Evolutionary conservation across 2,113 vertebrate species (phyloP), one percentile per base, ranked within the genome.

Genomic region (Heterochromis multidens): DNA sequence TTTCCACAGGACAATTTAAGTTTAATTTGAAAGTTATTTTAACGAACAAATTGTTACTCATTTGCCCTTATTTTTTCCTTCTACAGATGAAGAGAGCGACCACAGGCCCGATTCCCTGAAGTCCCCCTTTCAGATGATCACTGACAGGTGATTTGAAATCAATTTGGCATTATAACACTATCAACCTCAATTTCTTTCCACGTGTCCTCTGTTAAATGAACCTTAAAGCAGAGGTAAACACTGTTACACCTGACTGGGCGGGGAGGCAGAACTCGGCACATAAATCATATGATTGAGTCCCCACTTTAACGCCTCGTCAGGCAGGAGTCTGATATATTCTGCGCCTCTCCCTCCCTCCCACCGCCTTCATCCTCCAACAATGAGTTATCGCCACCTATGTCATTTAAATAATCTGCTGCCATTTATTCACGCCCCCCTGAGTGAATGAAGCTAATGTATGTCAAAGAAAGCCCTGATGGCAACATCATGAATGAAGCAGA

Each of bases 61-160:
- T 19, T 67, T 62, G 5, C 3, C 29, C 6, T 23, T 25, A 31
- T 82, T 37, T 31, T 70, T 61, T 33, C 52, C 85, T 83, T 40
- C 72, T 61, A n/a, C 95, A 99, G 98, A 98, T 89, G 97, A 97
- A 94, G 97, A 98, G 94, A 97, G 96, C 57, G 88, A 96, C 93
- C 96, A 97, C 92, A 97, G 97, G 93, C 96, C 96, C 1, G 97
- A 97, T 7, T 97, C 98, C 67, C 97, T 97, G 85, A 98, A 98
- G 94, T 96, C 98, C 19, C 94, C 97, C 29, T 99, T 99, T 94
- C 98, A 97, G 94, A 95, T 97, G 56, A 96, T 97, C 84, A 96
- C 96, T 85, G 98, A 99, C 97, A 99, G 98, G 99, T 99, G 97
- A 89, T 83, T 72, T 86, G 27, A 89, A 90, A 87, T 86, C 81